Conservation (phyloP, 2,113 vertebrate species). For the Maccullochella peelii region DNA sequence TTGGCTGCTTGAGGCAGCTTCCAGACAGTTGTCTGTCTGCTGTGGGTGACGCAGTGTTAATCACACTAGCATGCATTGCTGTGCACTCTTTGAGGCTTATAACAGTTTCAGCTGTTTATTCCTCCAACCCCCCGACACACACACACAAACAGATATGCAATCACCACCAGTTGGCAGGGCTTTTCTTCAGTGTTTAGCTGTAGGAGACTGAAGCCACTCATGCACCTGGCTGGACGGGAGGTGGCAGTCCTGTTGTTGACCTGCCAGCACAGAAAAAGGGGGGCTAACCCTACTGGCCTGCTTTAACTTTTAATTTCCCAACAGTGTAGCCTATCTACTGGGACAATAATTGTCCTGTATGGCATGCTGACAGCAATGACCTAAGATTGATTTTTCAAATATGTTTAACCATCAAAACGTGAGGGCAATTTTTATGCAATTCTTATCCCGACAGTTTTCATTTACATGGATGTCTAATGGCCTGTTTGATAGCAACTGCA, state of each 20-base stretch:
- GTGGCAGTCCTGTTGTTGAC: slow-evolving; percentile 30
- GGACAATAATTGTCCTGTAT: background rate
- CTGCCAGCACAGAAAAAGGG: slow-evolving; percentile 1
- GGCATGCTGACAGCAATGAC: background rate
- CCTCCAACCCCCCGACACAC: slow-evolving; percentile 1
- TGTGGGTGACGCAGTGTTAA: slow-evolving; percentile 70
- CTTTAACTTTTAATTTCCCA: slow-evolving; percentile 12
- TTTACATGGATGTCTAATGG: background rate
- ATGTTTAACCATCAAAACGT: background rate
- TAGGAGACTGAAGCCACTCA: slow-evolving; percentile 33
- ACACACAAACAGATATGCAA: slow-evolving; percentile 32
- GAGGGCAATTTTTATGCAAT: background rate
- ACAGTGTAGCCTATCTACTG: background rate
- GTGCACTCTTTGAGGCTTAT: slow-evolving; percentile 36
- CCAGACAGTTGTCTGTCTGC: slow-evolving; percentile 70
- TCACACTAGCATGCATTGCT: slow-evolving; percentile 57
- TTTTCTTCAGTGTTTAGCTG: slow-evolving; percentile 36
- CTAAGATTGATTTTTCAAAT: slow-evolving; percentile 1
- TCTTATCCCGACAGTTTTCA: slow-evolving; percentile 1
- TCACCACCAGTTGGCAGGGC: slow-evolving; percentile 54
- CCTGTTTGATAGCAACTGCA: background rate
- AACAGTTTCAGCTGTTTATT: slow-evolving; percentile 74
- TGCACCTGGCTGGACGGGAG: slow-evolving; percentile 52
- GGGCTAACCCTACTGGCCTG: background rate
- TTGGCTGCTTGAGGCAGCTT: slow-evolving; percentile 64